Base-by-base conservation (phyloP, 2,113 vertebrate species). In the Antechinus stuartii region DNA sequence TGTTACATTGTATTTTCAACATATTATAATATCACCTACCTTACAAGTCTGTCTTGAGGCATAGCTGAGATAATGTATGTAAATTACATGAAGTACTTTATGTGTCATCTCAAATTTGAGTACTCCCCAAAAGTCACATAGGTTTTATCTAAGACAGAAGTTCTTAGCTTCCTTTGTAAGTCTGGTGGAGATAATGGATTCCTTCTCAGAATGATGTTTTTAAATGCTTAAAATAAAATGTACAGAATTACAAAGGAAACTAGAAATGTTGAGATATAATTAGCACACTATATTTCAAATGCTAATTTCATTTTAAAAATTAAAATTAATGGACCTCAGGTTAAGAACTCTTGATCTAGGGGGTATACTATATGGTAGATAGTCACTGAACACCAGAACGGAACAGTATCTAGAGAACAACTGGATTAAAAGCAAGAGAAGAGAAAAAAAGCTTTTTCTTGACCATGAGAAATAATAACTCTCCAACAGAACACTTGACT, bases 191-290 rank as follows among this genome's bases (percentile, higher is more conserved):
- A 42, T 6, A 42, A 84, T 42, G 7, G 2, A 84, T 84, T n/a
- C 19, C 68, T 42, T 84, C 6, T 84, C 16, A 84, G 6, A 42
- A 42, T 84, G 5, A 42, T 22, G n/a, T 42, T 84, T 76, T 76
- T n/a, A 76, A 76, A 76, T 76, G 68, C 68, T 76, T 76, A 76
- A 76, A 76, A 76, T n/a, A 76, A 76, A 76, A n/a, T n/a, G n/a
- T 7, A n/a, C 1, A 76, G 35, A 19, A 76, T 19, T n/a, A n/a
- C 68, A 76, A 76, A 76, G 14, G 5, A 19, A 76, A 76, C 35
- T 19, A n/a, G n/a, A n/a, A n/a, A 76, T n/a, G n/a, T n/a, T 19
- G 14, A 76, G 25, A 76, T n/a, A n/a, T n/a, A 76, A 55, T n/a
- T 76, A n/a, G 5, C 16, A 76, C 19, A 16, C 35, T 16, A 76